A percentile compares a stretch with the other conserved stretches of the same genome.
These are phyloP conservation scores for Drosophila lutescens DNA, from an alignment of 2,888 invertebrate species.

Conservation along the genomic window DNA sequence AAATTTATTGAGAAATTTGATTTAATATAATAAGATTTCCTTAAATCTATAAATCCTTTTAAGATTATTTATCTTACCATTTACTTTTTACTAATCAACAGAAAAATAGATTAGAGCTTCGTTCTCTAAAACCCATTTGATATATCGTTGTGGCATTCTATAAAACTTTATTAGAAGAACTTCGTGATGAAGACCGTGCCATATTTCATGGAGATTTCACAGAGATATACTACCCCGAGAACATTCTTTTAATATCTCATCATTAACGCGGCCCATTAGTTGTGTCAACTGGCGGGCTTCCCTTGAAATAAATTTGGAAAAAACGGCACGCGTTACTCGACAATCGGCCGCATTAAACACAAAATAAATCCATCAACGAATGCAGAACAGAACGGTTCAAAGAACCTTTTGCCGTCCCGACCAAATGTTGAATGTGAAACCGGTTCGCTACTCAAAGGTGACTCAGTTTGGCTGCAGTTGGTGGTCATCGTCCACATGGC, in stretches of 20 bases:
- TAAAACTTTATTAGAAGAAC: neutral
- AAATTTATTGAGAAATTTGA: neutral
- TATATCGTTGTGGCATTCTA: neutral
- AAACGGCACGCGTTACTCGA: conserved; percentile 68
- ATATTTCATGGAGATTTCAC: conserved; percentile 26
- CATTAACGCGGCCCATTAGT: conserved; percentile 59
- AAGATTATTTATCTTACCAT: neutral
- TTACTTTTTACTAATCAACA: too few relatives aligned
- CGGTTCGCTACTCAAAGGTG: conserved; percentile 51
- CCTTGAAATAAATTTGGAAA: conserved; percentile 34
- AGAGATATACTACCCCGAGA: conserved; percentile 18
- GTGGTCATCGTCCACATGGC: conserved; percentile 14
- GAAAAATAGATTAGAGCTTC: too few relatives aligned
- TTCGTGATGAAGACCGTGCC: neutral
- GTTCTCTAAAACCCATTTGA: neutral
- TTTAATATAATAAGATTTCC: too few relatives aligned
- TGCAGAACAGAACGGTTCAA: conserved; percentile 66
- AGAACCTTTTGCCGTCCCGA: conserved; percentile 63
- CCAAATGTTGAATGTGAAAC: conserved; percentile 52
- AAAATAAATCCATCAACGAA: conserved; percentile 72
- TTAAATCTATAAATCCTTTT: neutral
- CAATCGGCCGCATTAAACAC: conserved; percentile 66
- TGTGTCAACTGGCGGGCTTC: conserved; percentile 42
- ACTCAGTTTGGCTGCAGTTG: conserved; percentile 32
- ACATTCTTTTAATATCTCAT: conserved; percentile 53